Base-by-base conservation (phyloP, 1,140 invertebrate genomes). In the Drosophila kikkawai region DNA sequence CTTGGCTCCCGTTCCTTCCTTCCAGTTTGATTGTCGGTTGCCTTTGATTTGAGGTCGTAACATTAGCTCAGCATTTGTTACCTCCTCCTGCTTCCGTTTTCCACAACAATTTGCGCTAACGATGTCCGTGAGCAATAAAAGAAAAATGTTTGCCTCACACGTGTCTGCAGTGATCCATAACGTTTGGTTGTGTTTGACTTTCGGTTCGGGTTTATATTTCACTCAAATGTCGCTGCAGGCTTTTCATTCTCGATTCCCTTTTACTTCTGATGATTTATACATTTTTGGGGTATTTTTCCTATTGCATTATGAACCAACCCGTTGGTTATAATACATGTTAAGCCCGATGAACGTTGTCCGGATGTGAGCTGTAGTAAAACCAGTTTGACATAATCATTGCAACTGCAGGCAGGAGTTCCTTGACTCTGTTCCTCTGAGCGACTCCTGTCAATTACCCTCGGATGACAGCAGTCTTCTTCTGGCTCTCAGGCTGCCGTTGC, bases 41-140 rank as follows among this genome's bases (percentile, higher is more conserved):
- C 68, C 36, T 73, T 76, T 75, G 59, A 79, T 71, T 82, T 73
- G 41, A 55, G 51, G 53, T 42, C 22, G 2, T 26, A 6, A 32
- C 47, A 48, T 56, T 42, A 41, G 39, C 37, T 50, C 44, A 32
- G 53, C 42, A 42, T 70, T 66, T 58, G 55, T 26, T 55, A 60
- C 61, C 47, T 65, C 41, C 58, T 53, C 59, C 48, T 36, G 48
- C 32, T 70, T 82, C 48, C 64, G 64, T 63, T 67, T 75, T 68
- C 68, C 60, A 66, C 76, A 84, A 90, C 81, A 90, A 88, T 88
- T 88, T 90, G 81, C 36, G 71, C 85, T 90, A 88, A 88, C 85
- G 81, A 90, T 84, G 81, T 85, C 75, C 85, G 79, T 85, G 69
- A 84, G 85, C 80, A 59, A 84, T 63, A 47, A 68, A 73, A 68